Evolutionary conservation across 2,797 vertebrate species (phyloP).

Genomic region (Mus caroli): DNA sequence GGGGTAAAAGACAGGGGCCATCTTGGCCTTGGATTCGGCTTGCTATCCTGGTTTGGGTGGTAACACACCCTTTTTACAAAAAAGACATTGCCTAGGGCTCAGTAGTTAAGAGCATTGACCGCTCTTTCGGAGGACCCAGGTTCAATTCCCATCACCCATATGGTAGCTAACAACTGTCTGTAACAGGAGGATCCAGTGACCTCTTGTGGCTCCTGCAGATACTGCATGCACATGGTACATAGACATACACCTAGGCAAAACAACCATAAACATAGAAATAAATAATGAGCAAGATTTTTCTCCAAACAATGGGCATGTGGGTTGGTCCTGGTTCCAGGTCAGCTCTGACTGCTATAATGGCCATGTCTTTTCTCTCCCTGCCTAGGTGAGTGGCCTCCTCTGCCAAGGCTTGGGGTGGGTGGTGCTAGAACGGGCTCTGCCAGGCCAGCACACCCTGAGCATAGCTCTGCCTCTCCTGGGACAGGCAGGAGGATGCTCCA

Average conservation of each 20-base stretch:
- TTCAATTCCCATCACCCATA: neutral
- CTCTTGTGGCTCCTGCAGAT: neutral
- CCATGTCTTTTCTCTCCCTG: neutral
- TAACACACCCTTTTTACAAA: neutral
- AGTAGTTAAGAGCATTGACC: neutral
- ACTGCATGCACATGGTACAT: neutral
- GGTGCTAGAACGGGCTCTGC: neutral
- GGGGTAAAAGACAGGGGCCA: neutral
- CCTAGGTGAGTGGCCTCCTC: neutral
- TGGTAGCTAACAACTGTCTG: neutral
- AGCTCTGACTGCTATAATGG: neutral
- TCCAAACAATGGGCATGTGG: neutral
- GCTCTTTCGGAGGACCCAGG: neutral
- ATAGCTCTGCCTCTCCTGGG: neutral
- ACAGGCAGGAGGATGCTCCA: no score
- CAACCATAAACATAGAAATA: neutral
- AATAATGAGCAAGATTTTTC: neutral
- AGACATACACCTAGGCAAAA: neutral
- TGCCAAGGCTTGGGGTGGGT: neutral
- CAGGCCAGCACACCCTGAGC: no score
- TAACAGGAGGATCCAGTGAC: neutral
- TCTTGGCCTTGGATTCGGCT: neutral
- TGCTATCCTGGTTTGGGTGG: neutral
- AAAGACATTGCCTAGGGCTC: neutral
- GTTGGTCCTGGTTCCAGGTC: neutral